Conservation (phyloP, 2,888 invertebrate species). For the Clepsis dumicolana region DNA sequence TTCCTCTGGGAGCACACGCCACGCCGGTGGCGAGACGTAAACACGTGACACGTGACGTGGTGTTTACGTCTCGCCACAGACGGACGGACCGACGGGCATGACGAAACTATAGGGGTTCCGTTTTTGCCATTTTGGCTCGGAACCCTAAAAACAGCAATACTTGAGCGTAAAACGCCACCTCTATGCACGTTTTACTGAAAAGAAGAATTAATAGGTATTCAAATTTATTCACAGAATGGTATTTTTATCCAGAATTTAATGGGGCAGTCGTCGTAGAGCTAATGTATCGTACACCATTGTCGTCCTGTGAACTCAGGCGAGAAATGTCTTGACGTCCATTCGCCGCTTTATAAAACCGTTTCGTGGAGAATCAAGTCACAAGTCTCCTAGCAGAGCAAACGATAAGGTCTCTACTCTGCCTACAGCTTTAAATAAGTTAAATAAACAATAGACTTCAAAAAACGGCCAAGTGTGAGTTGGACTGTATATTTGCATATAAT, state of each 20-base stretch:
- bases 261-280: constrained; percentile 60
- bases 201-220: constrained; percentile 64
- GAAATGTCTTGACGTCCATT: constrained; percentile 73
- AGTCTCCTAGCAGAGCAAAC: constrained; percentile 53
- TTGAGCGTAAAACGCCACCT: no score
- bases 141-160: no score
- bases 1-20: no score
- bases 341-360: constrained; percentile 71
- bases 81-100: no score
- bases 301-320: constrained; percentile 67
- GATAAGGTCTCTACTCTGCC: constrained; percentile 55
- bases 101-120: no score
- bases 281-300: constrained; percentile 73
- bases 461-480: no score
- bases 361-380: constrained; percentile 53
- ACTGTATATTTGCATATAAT: no score
- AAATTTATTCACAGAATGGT: constrained; percentile 64
- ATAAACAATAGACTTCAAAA: neutral
- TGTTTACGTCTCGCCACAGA: no score
- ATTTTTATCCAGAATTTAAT: constrained; percentile 67
- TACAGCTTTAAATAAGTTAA: neutral
- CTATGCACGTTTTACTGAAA: constrained; percentile 28
- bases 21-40: no score
- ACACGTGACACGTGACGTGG: no score
- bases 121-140: no score